Evolutionary conservation across 2,797 vertebrate genomes (phyloP).

Genomic region (Micrastur ruficollis): DNA sequence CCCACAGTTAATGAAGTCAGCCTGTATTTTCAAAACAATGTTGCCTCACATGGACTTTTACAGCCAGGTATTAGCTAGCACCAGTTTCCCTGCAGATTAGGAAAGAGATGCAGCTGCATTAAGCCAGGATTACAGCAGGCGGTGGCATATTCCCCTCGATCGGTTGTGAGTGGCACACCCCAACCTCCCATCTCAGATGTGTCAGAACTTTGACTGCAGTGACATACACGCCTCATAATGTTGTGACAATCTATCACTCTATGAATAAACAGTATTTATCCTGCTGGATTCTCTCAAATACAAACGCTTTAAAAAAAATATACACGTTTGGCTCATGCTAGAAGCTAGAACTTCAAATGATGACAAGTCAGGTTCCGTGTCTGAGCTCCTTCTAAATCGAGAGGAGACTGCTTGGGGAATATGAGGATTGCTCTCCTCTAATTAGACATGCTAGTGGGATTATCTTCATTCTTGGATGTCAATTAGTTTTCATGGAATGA

Average conservation of each 20-base stretch:
- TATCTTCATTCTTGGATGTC: background rate
- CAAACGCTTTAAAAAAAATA: background rate
- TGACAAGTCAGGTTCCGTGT: background rate
- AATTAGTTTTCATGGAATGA: background rate
- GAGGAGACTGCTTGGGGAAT: background rate
- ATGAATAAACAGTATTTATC: slow-evolving; percentile 10
- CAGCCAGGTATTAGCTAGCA: background rate
- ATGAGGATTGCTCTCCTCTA: background rate
- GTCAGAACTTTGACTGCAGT: background rate
- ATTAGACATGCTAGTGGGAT: background rate
- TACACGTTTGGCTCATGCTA: background rate
- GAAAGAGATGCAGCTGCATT: background rate
- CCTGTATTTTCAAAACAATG: background rate
- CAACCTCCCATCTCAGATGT: background rate
- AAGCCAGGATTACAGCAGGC: background rate
- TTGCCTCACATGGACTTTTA: background rate
- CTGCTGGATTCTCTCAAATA: slow-evolving; percentile 24
- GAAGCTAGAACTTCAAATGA: slow-evolving; percentile 10
- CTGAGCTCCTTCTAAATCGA: background rate
- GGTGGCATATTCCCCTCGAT: background rate
- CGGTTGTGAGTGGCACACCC: background rate
- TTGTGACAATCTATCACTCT: background rate
- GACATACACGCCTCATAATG: background rate
- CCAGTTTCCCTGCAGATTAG: background rate
- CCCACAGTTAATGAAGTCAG: background rate